Conservation (phyloP, 1,140 invertebrate species). For the Eriosoma lanigerum region DNA sequence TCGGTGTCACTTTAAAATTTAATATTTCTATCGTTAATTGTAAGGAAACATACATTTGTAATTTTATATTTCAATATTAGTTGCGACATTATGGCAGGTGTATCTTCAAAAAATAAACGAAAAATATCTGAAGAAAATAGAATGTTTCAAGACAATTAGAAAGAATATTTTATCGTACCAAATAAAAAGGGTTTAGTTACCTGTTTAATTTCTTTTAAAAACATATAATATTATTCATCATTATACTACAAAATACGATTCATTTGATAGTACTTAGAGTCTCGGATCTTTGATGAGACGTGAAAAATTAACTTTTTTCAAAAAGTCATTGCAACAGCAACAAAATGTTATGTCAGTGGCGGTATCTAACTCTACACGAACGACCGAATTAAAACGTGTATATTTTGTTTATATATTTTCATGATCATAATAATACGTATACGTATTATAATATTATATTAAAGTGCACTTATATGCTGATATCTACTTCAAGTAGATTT, state of each 20-base stretch:
- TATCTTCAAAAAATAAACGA: conserved; percentile 14
- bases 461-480: no score
- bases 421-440: no score
- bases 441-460: no score
- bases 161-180: background rate
- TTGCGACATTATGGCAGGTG: conserved; percentile 1
- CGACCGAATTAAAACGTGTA: no score
- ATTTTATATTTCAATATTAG: background rate
- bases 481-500: no score
- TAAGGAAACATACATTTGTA: background rate
- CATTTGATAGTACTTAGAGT: conserved; percentile 2
- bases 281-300: background rate
- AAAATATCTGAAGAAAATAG: background rate
- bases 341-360: no score
- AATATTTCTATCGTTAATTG: background rate
- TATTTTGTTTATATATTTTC: no score
- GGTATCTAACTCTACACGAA: no score
- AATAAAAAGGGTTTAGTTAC: conserved; percentile 1
- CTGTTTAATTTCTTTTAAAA: background rate
- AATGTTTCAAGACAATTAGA: conserved; percentile 1
- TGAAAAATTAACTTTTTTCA: conserved; percentile 8
- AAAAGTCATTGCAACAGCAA: background rate
- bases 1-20: background rate
- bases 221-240: background rate
- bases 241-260: background rate